These are phyloP conservation scores for Semibalanus balanoides DNA, from an alignment of 1,140 invertebrate species.

Conservation along the genomic window DNA sequence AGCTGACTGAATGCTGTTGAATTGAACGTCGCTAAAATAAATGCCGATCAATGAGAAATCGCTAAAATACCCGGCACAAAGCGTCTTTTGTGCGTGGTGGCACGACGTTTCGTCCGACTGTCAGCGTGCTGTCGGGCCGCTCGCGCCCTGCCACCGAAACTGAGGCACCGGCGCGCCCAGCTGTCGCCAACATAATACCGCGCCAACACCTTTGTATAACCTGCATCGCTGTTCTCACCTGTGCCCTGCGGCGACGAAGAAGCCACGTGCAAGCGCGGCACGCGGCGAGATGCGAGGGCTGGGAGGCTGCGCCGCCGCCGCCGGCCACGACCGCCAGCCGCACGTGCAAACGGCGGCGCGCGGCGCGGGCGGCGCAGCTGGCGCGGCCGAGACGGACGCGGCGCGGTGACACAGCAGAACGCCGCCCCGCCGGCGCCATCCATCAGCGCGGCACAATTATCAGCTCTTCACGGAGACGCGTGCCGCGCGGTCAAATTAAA, in stretches of 20 bases:
- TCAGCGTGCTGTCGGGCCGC: neutral
- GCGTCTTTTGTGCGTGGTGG: neutral
- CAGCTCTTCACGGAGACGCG: neutral
- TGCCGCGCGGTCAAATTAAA: neutral
- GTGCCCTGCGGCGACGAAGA: neutral
- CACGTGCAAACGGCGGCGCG: neutral
- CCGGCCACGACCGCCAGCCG: no score
- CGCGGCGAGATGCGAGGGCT: neutral
- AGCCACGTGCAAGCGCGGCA: neutral
- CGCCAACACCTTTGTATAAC: neutral
- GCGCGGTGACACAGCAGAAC: no score
- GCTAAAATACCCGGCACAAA: neutral
- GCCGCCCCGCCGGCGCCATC: no score
- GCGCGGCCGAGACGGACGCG: no score
- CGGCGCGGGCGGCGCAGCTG: no score
- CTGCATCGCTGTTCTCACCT: neutral
- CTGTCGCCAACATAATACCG: neutral
- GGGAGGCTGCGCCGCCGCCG: neutral
- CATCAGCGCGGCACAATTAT: neutral
- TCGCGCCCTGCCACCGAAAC: neutral
- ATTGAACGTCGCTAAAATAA: neutral
- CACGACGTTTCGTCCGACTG: neutral
- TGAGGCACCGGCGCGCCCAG: neutral
- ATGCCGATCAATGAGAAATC: neutral
- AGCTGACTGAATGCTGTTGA: neutral